Evolutionary conservation across 2,888 invertebrate genomes (phyloP).

Genomic region (Cheilosia vernalis): DNA sequence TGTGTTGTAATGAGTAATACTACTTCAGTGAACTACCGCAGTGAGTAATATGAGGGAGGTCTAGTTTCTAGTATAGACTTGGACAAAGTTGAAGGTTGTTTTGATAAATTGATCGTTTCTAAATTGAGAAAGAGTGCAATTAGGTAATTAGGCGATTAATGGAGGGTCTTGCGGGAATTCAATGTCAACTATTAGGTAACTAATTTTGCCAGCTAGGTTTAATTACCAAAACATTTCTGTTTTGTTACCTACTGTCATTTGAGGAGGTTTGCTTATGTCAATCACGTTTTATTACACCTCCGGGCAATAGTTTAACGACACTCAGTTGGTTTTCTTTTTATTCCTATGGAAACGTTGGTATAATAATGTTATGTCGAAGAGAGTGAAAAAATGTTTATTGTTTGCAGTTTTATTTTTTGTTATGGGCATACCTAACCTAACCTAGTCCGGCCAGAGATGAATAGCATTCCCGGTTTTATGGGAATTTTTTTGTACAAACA

Average conservation of each 20-base stretch:
- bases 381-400: conserved; percentile 34
- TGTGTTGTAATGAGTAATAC: conserved; percentile 17
- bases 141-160: conserved; percentile 6
- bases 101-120: conserved; percentile 45
- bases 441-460: not conserved
- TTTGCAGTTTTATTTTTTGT: not conserved
- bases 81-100: conserved; percentile 44
- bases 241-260: not conserved
- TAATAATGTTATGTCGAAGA: not conserved
- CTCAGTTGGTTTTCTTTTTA: conserved; percentile 13
- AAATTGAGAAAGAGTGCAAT: conserved; percentile 52
- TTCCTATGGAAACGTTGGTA: not conserved
- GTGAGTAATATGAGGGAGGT: conserved; percentile 49
- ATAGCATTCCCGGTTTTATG: not conserved
- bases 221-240: conserved; percentile 41
- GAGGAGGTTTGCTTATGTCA: conserved; percentile 23
- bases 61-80: not conserved
- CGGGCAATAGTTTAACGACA: conserved; percentile 45
- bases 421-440: not conserved
- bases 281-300: conserved; percentile 40
- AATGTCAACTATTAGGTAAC: conserved; percentile 37
- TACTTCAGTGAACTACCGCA: conserved; percentile 27
- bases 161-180: conserved; percentile 1
- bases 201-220: conserved; percentile 24
- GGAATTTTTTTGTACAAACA: not conserved